Evolutionary conservation across 2,113 vertebrate genomes (phyloP), one percentile per base, ranked within the genome.

Genomic region (Sminthopsis crassicaudata): DNA sequence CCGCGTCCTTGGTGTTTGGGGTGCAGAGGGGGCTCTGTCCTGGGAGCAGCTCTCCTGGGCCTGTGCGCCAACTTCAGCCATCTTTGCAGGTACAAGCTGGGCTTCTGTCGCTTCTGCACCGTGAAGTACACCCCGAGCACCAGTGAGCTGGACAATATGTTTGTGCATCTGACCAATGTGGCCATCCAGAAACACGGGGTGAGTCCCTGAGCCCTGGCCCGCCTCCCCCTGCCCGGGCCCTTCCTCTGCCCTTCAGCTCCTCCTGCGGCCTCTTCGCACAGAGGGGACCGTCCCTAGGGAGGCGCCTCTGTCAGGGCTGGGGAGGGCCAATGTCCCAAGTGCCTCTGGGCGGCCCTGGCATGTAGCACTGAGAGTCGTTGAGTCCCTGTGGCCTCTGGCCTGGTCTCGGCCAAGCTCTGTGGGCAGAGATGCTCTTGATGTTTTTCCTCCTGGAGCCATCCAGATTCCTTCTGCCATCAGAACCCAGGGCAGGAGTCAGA

Each of bases 141-240:
- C 53, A 99, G 99, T 67, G 99, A 99, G 94, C 97, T 99, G 98
- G 99, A 99, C 98, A 99, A 99, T 98, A 99, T 99, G 99, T 99
- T 99, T 95, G 99, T 99, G 0, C 99, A 99, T 60, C 99, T 99
- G 93, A 99, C 99, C 55, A 99, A 99, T 0, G 99, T 99, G 67
- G 99, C 99, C 97, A 99, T 99, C 96, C 99, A 99, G 97, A 99
- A 99, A 93, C 99, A 99, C 0, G 99, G 99, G 98, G 99, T 99
- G 95, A 98, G 99, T 94, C 57, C n/a, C 36, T 0, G 19, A 76
- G 36, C 14, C 16, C 6, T 4, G 48, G 8, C 50, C 12, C 0
- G 2, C 46, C 89, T 16, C 27, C 11, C 25, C 54, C 27, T 30
- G 57, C 27, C 27, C 7, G 0, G 22, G 53, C 53, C 23, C 23